Evolutionary conservation across 2,113 vertebrate species (phyloP), one percentile per base, ranked within the genome.

Genomic region (Mormyrus lacerda): DNA sequence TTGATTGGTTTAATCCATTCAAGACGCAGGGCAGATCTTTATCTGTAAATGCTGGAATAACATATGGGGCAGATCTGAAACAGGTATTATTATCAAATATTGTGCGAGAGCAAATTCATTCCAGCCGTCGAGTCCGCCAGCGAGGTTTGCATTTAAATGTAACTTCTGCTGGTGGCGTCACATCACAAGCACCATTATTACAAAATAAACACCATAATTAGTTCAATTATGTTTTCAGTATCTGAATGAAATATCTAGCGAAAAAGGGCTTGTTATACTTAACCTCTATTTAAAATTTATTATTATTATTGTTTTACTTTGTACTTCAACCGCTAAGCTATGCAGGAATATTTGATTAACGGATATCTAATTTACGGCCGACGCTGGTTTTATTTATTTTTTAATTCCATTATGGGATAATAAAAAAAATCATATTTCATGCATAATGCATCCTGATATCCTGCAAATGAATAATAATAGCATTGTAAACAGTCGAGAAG

Each of bases 111-210:
- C 90, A 91, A 94, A 90, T 92, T 93, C 91, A 39, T 91, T 83
- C 92, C 94, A 93, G 93, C 90, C 1, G 2, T 93, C 89, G 91
- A 93, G 91, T 93, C 92, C 94, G 88, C 83, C 90, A 89, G 92
- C 84, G 92, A 21, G 5, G 53, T 95, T 92, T 95, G 94, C 92
- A 93, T 95, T 93, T 92, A 93, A 95, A 95, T 95, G 94, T 90
- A 90, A 90, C 89, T 91, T 90, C 88, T 91, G 91, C 91, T 91
- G 91, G 55, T 85, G 92, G 85, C 89, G n/a, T 69, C n/a, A 69
- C 27, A 13, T 31, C 61, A 79, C 35, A 7, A 19, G 27, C 73
- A 42, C 73, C 61, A 69, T 69, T 31, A 79, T 15, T 42, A 79
- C 73, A 79, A 15, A 79, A 76, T 17, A 76, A 15, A 79, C 73